These are phyloP conservation scores for human DNA, from an alignment of 2,113 vertebrate species.

Conservation along the genomic window GRCh38 chrX:100192501-100193000, in stretches of 20 bases:
- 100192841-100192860: slow-evolving; percentile 62
- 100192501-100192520: no score
- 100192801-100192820: slow-evolving; percentile 62
- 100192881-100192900: slow-evolving; percentile 67
- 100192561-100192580: no score
- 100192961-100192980: slow-evolving; percentile 49
- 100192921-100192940: slow-evolving; percentile 67
- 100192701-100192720: slow-evolving; percentile 49
- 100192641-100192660: no score
- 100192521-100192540: no score
- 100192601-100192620: no score
- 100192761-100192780: background rate
- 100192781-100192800: slow-evolving; percentile 57
- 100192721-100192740: slow-evolving; percentile 49
- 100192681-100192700: slow-evolving; percentile 54
- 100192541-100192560: no score
- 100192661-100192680: slow-evolving; percentile 55
- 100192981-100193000: slow-evolving; percentile 62
- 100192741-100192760: slow-evolving; percentile 51
- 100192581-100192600: no score
- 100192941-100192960: slow-evolving; percentile 67
- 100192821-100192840: slow-evolving; percentile 62
- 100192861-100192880: slow-evolving; percentile 59
- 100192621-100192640: no score
- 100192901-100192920: slow-evolving; percentile 51